These are phyloP conservation scores for Metallyticus violacea DNA, from an alignment of 2,888 invertebrate species.

Conservation along the genomic window DNA sequence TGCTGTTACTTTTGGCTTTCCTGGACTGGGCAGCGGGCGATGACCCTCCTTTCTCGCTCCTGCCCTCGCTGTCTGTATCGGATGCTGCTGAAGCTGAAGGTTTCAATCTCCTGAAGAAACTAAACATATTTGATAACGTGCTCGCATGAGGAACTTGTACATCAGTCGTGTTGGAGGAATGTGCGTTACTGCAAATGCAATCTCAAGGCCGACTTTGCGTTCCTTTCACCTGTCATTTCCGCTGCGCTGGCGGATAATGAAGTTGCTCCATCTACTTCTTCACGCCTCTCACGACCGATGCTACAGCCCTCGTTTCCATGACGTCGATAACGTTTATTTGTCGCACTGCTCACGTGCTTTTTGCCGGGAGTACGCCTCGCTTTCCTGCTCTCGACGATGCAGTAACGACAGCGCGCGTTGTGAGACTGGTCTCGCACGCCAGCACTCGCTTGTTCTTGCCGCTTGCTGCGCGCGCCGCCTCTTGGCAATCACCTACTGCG, in stretches of 20 bases:
- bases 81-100: neutral
- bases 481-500: neutral
- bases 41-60: neutral
- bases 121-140: neutral
- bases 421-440: neutral
- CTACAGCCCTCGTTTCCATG: neutral
- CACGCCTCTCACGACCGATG: neutral
- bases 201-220: too few species aligned
- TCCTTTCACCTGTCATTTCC: neutral
- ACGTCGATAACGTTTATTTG: too few species aligned
- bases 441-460: neutral
- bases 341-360: neutral
- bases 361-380: too few species aligned
- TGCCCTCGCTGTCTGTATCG: neutral
- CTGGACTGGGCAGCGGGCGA: neutral
- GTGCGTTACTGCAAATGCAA: neutral
- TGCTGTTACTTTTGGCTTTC: neutral
- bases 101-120: neutral
- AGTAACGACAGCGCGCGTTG: neutral
- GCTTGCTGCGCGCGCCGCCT: neutral
- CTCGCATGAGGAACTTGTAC: neutral
- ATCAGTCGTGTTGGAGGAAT: neutral
- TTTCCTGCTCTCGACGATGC: neutral
- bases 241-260: neutral
- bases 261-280: neutral